Conservation (phyloP, 2,888 invertebrate species). For the Metacarcinus magister region DNA sequence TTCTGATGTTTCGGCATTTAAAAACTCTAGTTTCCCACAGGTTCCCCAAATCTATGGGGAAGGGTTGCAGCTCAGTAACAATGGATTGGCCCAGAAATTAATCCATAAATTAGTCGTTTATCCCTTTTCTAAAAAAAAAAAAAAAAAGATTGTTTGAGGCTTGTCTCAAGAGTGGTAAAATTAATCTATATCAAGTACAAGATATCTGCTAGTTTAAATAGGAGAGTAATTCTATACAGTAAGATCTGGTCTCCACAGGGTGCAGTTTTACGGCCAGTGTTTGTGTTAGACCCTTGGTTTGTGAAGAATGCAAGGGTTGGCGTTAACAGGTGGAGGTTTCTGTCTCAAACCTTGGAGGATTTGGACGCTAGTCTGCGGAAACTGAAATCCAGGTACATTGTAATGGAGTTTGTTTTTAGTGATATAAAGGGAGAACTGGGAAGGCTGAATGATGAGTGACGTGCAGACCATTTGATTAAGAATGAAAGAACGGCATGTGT, state of each 20-base stretch:
- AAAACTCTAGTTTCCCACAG: too few species aligned
- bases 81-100: too few species aligned
- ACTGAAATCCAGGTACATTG: conserved; percentile 85
- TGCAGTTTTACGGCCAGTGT: conserved; percentile 77
- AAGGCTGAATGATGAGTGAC: neutral
- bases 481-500: neutral
- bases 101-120: too few species aligned
- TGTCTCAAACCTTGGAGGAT: conserved; percentile 87
- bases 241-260: neutral
- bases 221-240: neutral
- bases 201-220: neutral
- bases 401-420: neutral
- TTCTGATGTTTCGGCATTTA: too few species aligned
- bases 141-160: too few species aligned
- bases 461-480: neutral
- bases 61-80: too few species aligned
- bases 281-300: conserved; percentile 84
- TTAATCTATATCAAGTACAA: too few species aligned
- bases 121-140: too few species aligned
- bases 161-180: too few species aligned
- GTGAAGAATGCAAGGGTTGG: conserved; percentile 87
- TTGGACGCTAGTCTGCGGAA: conserved; percentile 87
- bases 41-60: too few species aligned
- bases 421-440: neutral
- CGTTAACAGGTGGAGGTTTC: conserved; percentile 88